phyloP scores from a whole-genome alignment of 2,888 invertebrate genomes.

The Biston betularia region DNA sequence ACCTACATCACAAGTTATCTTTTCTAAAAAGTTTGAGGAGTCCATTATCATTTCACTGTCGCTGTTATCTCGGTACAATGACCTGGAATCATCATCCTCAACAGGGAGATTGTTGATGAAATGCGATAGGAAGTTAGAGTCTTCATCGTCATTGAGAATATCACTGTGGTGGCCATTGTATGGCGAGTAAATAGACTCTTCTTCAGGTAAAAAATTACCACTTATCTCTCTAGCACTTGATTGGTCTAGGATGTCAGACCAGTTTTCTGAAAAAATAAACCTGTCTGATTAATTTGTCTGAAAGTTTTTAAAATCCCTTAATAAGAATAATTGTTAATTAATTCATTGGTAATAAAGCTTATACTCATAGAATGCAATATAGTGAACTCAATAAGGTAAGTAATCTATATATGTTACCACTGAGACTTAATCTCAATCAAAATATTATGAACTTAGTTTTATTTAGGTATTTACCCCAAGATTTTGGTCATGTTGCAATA shows the following conservation, averaged over 20 bases:
- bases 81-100: slow-evolving; percentile 70
- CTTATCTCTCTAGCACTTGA: slow-evolving; percentile 73
- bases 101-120: slow-evolving; percentile 77
- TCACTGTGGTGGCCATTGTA: slow-evolving; percentile 70
- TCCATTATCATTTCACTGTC: slow-evolving; percentile 82
- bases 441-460: too few species aligned
- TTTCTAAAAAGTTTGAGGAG: slow-evolving; percentile 78
- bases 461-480: too few species aligned
- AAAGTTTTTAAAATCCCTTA: too few species aligned
- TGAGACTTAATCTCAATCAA: too few species aligned
- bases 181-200: slow-evolving; percentile 72
- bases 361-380: neutral
- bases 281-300: neutral
- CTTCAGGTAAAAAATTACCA: slow-evolving; percentile 75
- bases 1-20: slow-evolving; percentile 87
- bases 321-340: neutral
- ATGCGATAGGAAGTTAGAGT: slow-evolving; percentile 68
- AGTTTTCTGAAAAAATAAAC: slow-evolving; percentile 71
- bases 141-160: slow-evolving; percentile 70
- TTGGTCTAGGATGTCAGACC: slow-evolving; percentile 81
- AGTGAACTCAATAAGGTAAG: too few species aligned
- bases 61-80: slow-evolving; percentile 68
- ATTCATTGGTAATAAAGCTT: too few species aligned
- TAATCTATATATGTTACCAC: too few species aligned
- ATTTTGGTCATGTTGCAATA: too few species aligned